Percentiles rank a stretch among this genome's conserved stretches.
Evolutionary conservation across 1,140 invertebrate species (phyloP).

Genomic region (Neuroterus valhalla): DNA sequence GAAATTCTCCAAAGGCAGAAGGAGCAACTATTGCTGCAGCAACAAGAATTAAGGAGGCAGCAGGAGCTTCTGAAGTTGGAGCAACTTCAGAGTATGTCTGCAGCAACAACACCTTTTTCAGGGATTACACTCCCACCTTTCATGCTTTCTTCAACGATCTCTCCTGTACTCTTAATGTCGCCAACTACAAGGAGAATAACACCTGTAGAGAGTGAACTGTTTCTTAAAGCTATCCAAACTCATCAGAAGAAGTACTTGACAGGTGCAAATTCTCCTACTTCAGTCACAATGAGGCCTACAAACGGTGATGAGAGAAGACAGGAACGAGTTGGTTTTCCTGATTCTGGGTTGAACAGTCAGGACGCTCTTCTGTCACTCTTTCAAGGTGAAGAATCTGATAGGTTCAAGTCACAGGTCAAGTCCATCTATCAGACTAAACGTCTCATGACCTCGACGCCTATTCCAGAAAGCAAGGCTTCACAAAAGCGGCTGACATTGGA

Average conservation of each 20-base stretch:
- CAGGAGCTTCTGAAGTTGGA: conserved; percentile 70
- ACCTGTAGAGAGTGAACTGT: conserved; percentile 68
- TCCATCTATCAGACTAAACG: conserved; percentile 69
- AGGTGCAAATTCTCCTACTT: conserved; percentile 50
- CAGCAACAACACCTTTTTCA: conserved; percentile 63
- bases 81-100: conserved; percentile 66
- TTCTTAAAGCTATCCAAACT: conserved; percentile 70
- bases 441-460: conserved; percentile 42
- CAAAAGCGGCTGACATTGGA: conserved; percentile 83
- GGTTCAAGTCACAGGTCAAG: conserved; percentile 66
- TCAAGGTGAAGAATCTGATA: conserved; percentile 57
- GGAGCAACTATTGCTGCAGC: conserved; percentile 68
- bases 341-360: conserved; percentile 35
- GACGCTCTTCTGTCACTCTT: conserved; percentile 63
- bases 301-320: conserved; percentile 39
- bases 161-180: conserved; percentile 58
- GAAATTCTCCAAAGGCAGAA: conserved; percentile 72
- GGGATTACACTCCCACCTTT: conserved; percentile 49
- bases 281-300: conserved; percentile 42
- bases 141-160: conserved; percentile 49
- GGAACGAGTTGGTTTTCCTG: conserved; percentile 45
- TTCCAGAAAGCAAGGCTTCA: conserved; percentile 76
- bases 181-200: conserved; percentile 67
- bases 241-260: conserved; percentile 71
- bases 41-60: conserved; percentile 69